Base-by-base conservation (phyloP, 2,888 invertebrate species). In the Lasioglossum morio region DNA sequence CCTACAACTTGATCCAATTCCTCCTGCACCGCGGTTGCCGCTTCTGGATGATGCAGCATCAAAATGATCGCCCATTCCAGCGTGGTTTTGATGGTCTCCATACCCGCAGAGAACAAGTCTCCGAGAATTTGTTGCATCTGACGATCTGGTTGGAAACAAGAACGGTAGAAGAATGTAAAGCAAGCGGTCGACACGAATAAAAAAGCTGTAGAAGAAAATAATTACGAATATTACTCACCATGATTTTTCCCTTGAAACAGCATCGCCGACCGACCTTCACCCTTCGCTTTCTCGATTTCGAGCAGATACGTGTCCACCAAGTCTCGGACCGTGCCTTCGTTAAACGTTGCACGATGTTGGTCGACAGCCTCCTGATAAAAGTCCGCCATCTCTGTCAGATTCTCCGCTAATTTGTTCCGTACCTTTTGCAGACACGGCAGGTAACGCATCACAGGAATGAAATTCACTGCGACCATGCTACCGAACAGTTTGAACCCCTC, bases 11-110 rank as follows among this genome's bases (percentile, higher is more conserved):
- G 96, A 93, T 98, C 98, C 66, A 98, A 95, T 94, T 99, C 98
- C 91, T 98, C 98, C 95, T 98, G 98, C 0, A 98, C 98, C 48
- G 97, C 97, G 81, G 96, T 96, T 95, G 98, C 98, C 12, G 97
- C 97, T 77, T 98, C 97, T 1, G 98, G 98, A 94, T 98, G 97
- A 92, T 98, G 97, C 87, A 98, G 95, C 98, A 98, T 98, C 94
- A 98, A 97, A 0, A 98, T 97, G 86, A 98, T 96, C 92, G 98
- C 97, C 98, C 98, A 99, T 86, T 98, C 96, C 63, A 99, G 95
- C 0, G 98, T 98, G 19, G 98, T 98, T 94, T 98, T 98, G 85
- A 98, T 98, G 0, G 98, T 98, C 95, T 99, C 99, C 98, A 98
- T 98, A 40, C 98, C 98, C 78, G 98, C 98, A 19, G 98, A 98